Base-by-base conservation (phyloP, 1,140 invertebrate genomes). In the Drosophila azteca region DNA sequence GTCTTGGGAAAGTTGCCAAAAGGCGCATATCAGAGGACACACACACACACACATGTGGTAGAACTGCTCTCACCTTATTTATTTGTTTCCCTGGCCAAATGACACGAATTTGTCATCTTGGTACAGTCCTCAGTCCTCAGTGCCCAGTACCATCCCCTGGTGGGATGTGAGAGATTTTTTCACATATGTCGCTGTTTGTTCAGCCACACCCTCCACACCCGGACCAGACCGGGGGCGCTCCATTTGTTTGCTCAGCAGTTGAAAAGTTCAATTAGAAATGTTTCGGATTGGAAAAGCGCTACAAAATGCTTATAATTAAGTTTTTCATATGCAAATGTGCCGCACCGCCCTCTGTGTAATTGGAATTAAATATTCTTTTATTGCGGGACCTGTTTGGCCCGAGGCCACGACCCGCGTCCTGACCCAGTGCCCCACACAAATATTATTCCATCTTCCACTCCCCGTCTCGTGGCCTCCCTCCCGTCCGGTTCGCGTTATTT, bases 31-130 rank as follows among this genome's bases (percentile, higher is more conserved):
- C 35, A 15, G 31, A 22, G 6, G 8, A 20, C 43, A 51, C 44
- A 29, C n/a, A 24, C 63, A 24, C 63, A 15, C 66, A 69, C 66
- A 69, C 57, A 39, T 69, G 63, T 68, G 63, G 24, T 44, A 82
- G 50, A 69, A 76, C 62, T 66, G 11, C 26, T 58, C 54, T 48
- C 58, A 74, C 49, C 63, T 85, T 85, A 82, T 82, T 87, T 85
- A 85, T 85, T 82, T 82, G 87, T 68, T 87, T 72, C 55, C 26
- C 55, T 50, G 48, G 41, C 66, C 54, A 82, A 82, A 82, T 79
- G 67, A 85, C 82, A 85, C 69, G 82, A 71, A 87, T 85, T 87
- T 87, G 78, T 87, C 82, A 87, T 87, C 59, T 78, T 49, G 63
- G 64, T 67, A 78, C 73, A 87, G 77, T 74, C 60, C 26, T 51